These are phyloP conservation scores for Micropoecilia bifurca DNA, from an alignment of 2,797 vertebrate species.

Conservation along the genomic window DNA sequence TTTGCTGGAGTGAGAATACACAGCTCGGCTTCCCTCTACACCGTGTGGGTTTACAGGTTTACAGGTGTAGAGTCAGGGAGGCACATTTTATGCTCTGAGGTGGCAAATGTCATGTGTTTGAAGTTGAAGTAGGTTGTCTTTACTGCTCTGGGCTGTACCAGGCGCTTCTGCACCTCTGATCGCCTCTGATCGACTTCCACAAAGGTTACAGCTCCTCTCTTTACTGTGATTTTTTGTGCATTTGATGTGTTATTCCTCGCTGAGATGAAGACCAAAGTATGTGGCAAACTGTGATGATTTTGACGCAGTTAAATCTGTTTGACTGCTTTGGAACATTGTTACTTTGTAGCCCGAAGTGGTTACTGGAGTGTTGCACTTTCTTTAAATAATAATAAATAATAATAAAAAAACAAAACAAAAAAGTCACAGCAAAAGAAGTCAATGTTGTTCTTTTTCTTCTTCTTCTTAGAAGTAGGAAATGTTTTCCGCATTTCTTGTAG, in stretches of 20 bases:
- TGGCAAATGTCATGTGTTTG: conserved; percentile 82
- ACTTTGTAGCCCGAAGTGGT: conserved; percentile 46
- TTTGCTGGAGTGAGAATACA: conserved; percentile 63
- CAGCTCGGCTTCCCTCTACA: conserved; percentile 56
- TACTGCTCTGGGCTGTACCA: conserved; percentile 77
- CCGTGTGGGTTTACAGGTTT: conserved; percentile 78
- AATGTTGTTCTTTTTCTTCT: conserved; percentile 16
- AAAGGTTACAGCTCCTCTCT: conserved; percentile 79
- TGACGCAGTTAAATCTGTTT: conserved; percentile 63
- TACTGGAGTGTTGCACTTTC: conserved; percentile 31
- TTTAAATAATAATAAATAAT: conserved; percentile 18
- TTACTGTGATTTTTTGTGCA: conserved; percentile 76
- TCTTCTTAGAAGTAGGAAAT: conserved; percentile 9
- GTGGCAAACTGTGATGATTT: conserved; percentile 68
- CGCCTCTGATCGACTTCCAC: conserved; percentile 81
- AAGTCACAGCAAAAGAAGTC: conserved; percentile 1
- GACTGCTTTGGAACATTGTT: conserved; percentile 52
- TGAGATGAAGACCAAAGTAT: conserved; percentile 66
- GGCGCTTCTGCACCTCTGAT: conserved; percentile 77
- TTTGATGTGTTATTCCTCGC: conserved; percentile 75
- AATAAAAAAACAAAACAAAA: neutral
- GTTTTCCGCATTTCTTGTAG: neutral
- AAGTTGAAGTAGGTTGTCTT: conserved; percentile 81
- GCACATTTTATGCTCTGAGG: conserved; percentile 73
- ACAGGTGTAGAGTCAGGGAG: conserved; percentile 75